Conservation (phyloP, 2,113 vertebrate species). For the Psilopsiagon aymara region DNA sequence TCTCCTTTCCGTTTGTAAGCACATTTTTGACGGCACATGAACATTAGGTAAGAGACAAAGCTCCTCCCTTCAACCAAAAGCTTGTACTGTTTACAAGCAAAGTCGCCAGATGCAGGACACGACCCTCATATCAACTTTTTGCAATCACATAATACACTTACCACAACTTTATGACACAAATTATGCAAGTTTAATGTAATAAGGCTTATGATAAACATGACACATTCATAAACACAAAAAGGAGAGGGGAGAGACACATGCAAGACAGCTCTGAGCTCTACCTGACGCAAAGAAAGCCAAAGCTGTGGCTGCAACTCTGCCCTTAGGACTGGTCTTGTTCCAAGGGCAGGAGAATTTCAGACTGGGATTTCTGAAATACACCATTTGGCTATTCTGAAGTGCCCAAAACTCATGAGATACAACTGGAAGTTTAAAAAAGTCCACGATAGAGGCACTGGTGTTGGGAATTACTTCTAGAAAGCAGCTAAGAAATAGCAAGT, state of each 20-base stretch:
- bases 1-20: slow-evolving; percentile 13
- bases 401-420: fast-evolving
- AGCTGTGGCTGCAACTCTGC: background rate
- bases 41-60: background rate
- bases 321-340: background rate
- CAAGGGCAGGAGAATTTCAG: background rate
- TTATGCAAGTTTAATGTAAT: background rate
- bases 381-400: background rate
- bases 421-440: background rate
- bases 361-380: background rate
- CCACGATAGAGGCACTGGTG: background rate
- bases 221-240: background rate
- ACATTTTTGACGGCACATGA: slow-evolving; percentile 20
- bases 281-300: background rate
- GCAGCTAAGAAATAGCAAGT: background rate
- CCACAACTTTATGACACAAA: fast-evolving
- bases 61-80: background rate
- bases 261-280: background rate
- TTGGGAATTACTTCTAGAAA: background rate
- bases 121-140: background rate
- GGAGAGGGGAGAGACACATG: background rate
- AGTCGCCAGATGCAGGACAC: background rate
- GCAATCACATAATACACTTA: background rate
- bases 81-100: background rate
- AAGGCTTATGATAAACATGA: background rate